Conservation (phyloP, 1,140 invertebrate species). For the Tetragnatha versicolor region DNA sequence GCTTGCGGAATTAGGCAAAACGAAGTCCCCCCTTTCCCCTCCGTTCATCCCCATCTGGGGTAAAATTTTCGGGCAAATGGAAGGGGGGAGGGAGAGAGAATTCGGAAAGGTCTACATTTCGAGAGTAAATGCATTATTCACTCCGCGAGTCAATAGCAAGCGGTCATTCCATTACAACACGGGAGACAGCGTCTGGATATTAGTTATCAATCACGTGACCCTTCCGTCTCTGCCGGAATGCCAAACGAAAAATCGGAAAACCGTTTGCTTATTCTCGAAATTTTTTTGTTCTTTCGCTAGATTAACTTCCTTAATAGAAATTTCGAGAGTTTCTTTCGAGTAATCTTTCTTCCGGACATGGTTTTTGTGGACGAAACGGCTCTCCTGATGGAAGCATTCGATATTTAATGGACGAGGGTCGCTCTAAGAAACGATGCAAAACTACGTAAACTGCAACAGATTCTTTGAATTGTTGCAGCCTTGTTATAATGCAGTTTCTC, state of each 20-base stretch:
- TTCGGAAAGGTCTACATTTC: neutral
- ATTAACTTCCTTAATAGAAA: slow-evolving; percentile 49
- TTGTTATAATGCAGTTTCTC: too few species aligned
- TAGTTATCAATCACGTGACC: slow-evolving; percentile 55
- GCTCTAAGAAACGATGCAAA: too few species aligned
- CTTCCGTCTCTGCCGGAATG: slow-evolving; percentile 33
- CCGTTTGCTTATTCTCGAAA: neutral
- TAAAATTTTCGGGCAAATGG: neutral
- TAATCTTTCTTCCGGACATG: too few species aligned
- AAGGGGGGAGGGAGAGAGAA: neutral
- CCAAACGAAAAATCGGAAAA: slow-evolving; percentile 16
- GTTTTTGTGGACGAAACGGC: too few species aligned
- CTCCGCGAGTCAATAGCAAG: slow-evolving; percentile 46
- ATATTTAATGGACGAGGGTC: too few species aligned
- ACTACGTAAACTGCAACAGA: too few species aligned
- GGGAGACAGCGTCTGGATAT: slow-evolving; percentile 51
- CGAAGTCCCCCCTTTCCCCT: slow-evolving; percentile 7
- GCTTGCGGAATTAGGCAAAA: slow-evolving; percentile 22
- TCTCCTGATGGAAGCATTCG: too few species aligned
- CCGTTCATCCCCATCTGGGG: slow-evolving; percentile 46
- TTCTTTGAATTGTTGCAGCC: too few species aligned
- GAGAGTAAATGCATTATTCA: slow-evolving; percentile 47
- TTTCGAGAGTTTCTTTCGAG: too few species aligned
- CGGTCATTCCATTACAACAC: slow-evolving; percentile 53
- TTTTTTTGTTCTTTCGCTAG: slow-evolving; percentile 41